Conservation (phyloP, 2,113 vertebrate species). For the Eretmochelys imbricata region DNA sequence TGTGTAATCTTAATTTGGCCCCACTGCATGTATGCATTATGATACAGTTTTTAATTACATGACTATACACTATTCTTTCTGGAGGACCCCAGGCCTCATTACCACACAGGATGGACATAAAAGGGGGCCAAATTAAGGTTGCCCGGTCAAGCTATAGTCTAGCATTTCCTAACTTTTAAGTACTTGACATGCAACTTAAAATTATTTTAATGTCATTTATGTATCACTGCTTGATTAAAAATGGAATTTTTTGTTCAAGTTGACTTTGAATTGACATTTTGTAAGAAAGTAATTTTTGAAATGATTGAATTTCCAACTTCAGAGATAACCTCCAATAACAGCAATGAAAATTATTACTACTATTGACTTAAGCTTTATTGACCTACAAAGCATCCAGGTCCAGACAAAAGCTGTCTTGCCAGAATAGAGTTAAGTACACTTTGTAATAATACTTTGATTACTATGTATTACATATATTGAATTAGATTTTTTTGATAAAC, state of each 20-base stretch:
- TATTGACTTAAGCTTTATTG: neutral
- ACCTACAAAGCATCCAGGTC: neutral
- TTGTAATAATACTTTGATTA: neutral
- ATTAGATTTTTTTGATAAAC: constrained; percentile 8
- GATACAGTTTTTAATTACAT: neutral
- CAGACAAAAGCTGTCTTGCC: neutral
- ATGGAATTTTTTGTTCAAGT: neutral
- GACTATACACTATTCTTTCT: neutral
- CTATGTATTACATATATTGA: neutral
- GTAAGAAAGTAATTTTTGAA: neutral
- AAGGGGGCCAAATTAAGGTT: constrained; percentile 6
- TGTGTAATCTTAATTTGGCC: neutral
- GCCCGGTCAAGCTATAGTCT: neutral
- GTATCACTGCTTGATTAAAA: neutral
- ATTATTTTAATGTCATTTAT: neutral
- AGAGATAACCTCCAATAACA: neutral
- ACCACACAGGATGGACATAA: neutral
- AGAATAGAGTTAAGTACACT: neutral
- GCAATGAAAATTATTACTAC: neutral
- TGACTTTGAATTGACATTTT: neutral
- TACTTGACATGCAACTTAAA: neutral
- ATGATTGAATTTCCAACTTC: neutral
- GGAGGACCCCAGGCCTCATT: neutral
- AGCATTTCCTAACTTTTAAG: constrained; percentile 2
- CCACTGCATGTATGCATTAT: neutral